These are phyloP conservation scores for Heliconius hewitsoni DNA, from an alignment of 1,140 invertebrate species.

Conservation along the genomic window DNA sequence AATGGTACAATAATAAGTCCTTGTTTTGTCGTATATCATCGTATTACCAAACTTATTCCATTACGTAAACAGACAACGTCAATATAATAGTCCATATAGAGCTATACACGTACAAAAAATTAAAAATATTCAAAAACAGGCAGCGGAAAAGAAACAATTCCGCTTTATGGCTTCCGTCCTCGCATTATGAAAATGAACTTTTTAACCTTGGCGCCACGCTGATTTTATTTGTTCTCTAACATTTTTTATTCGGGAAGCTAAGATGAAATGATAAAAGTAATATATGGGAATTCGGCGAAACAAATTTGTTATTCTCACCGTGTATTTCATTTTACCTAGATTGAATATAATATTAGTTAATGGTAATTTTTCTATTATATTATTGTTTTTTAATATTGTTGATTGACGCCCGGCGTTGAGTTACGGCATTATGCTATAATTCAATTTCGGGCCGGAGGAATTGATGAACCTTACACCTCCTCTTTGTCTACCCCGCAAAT, in stretches of 20 bases:
- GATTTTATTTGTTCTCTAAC: conserved; percentile 35
- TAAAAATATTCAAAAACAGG: conserved; percentile 49
- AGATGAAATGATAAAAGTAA: conserved; percentile 33
- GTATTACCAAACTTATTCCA: background rate
- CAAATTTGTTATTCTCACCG: conserved; percentile 17
- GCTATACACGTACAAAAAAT: conserved; percentile 36
- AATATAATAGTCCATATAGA: conserved; percentile 34
- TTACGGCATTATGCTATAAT: too few species aligned
- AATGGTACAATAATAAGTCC: background rate
- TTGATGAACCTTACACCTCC: too few species aligned
- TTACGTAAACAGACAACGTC: conserved; percentile 27
- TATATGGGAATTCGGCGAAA: conserved; percentile 18
- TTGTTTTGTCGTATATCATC: background rate
- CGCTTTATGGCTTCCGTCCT: conserved; percentile 68
- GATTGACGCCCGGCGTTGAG: background rate
- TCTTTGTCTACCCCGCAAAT: too few species aligned
- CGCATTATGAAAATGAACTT: conserved; percentile 75
- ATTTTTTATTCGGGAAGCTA: conserved; percentile 18
- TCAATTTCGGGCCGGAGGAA: too few species aligned
- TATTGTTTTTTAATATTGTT: background rate
- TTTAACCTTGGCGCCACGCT: conserved; percentile 50
- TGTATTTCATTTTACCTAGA: conserved; percentile 6
- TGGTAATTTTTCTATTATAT: too few species aligned
- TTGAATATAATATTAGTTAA: background rate
- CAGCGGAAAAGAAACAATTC: conserved; percentile 65